A percentile compares a stretch with the other conserved stretches of the same genome.
Conservation (phyloP, 2,888 invertebrate genomes). For the Diplazon laetatorius region DNA sequence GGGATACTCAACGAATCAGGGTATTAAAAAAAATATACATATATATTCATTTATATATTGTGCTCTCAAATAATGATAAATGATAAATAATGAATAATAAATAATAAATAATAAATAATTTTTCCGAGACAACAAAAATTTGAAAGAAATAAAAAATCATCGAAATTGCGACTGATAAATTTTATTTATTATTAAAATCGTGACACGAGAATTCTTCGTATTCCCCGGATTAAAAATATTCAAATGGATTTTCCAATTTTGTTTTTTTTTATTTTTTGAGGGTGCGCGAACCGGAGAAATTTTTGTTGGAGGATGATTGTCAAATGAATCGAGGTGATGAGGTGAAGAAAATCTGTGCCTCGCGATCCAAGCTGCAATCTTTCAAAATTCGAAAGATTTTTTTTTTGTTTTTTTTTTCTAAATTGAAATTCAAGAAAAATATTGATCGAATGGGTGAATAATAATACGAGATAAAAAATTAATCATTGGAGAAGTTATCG, state of each 20-base stretch:
- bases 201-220: constrained; percentile 21
- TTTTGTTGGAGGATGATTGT: constrained; percentile 42
- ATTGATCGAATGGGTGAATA: not conserved
- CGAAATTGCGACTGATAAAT: no score
- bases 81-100: not conserved
- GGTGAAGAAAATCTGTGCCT: constrained; percentile 45
- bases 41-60: no score
- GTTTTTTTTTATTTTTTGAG: no score
- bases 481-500: not conserved
- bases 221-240: not conserved
- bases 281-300: constrained; percentile 49
- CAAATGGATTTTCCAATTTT: no score
- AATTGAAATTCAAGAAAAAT: no score
- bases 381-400: no score
- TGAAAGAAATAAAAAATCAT: not conserved
- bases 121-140: not conserved
- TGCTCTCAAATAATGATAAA: no score
- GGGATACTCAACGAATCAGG: constrained; percentile 29
- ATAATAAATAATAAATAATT: not conserved
- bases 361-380: constrained; percentile 35
- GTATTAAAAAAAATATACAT: constrained; percentile 27
- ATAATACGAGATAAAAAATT: not conserved
- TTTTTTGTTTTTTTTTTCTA: no score
- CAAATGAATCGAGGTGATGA: constrained; percentile 43
- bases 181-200: not conserved